A percentile compares a stretch with the other conserved stretches of the same genome.
phyloP scores from a whole-genome alignment of 2,113 vertebrate genomes.

The Pungitius pungitius region DNA sequence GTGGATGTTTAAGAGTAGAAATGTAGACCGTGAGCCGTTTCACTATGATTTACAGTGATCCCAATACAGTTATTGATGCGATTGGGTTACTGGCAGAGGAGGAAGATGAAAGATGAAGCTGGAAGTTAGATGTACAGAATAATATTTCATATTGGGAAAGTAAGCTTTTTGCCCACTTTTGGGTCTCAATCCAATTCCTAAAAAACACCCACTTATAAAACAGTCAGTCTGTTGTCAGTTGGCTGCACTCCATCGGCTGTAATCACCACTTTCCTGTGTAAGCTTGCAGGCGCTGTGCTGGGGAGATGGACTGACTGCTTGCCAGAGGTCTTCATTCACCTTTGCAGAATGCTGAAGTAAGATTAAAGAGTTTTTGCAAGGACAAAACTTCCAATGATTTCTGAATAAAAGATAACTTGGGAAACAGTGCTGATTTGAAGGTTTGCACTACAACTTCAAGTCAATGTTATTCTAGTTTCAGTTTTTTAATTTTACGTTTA shows the following conservation, averaged over 20 bases:
- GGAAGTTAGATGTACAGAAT: background rate
- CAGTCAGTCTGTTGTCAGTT: conserved; percentile 3
- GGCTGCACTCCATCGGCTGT: conserved; percentile 30
- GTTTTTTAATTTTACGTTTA: background rate
- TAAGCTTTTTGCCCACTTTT: background rate
- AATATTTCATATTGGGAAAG: background rate
- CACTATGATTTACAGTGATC: background rate
- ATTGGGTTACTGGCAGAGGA: background rate
- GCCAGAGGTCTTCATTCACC: conserved; percentile 36
- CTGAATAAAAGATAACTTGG: background rate
- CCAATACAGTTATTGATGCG: background rate
- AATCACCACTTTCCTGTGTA: conserved; percentile 32
- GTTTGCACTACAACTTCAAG: background rate
- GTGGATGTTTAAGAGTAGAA: background rate
- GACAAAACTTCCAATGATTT: conserved; percentile 10
- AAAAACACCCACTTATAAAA: conserved; percentile 15
- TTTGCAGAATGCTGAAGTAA: conserved; percentile 21
- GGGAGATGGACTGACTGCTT: conserved; percentile 19
- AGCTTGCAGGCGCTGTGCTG: conserved; percentile 17
- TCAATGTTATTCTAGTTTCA: background rate
- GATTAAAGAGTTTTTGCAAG: conserved; percentile 17
- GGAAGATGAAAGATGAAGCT: background rate
- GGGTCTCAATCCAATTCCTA: conserved; percentile 5
- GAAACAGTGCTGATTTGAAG: background rate
- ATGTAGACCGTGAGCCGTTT: background rate